Percentiles rank a stretch among this genome's conserved stretches.
Conservation (phyloP, 2,113 vertebrate genomes). For the Apaloderma vittatum region DNA sequence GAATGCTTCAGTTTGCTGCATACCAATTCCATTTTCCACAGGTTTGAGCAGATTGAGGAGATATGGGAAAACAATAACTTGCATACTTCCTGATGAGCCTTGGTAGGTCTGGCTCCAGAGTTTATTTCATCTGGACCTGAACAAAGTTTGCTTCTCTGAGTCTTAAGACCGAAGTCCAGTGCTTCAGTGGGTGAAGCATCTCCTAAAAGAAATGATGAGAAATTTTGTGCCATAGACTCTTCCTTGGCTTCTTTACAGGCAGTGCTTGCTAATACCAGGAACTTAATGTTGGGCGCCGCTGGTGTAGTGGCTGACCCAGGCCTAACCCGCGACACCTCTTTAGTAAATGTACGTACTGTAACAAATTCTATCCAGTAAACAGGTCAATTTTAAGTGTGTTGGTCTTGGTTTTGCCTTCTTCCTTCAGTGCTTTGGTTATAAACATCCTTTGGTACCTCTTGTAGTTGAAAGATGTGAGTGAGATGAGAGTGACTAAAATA, state of each 20-base stretch:
- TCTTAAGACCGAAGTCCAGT: neutral
- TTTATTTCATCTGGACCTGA: neutral
- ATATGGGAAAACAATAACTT: neutral
- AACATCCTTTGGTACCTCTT: neutral
- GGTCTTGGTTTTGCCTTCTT: neutral
- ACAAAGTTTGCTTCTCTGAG: neutral
- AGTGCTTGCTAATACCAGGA: neutral
- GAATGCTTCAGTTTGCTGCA: neutral
- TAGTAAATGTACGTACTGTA: neutral
- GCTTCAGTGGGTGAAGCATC: neutral
- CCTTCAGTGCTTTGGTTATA: neutral
- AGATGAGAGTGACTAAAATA: too few relatives aligned
- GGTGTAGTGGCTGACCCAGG: too few relatives aligned
- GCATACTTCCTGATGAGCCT: neutral
- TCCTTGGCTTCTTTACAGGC: neutral
- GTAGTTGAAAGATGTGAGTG: neutral
- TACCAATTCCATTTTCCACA: neutral
- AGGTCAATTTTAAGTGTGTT: neutral
- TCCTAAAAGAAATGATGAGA: neutral
- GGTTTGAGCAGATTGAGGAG: neutral
- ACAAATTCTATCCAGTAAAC: neutral
- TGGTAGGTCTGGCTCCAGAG: neutral
- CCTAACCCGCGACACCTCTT: neutral
- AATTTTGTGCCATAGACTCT: neutral
- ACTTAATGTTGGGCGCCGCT: neutral